These are phyloP conservation scores for Ibidorhyncha struthersii DNA, from an alignment of 2,113 vertebrate genomes.

Conservation along the genomic window DNA sequence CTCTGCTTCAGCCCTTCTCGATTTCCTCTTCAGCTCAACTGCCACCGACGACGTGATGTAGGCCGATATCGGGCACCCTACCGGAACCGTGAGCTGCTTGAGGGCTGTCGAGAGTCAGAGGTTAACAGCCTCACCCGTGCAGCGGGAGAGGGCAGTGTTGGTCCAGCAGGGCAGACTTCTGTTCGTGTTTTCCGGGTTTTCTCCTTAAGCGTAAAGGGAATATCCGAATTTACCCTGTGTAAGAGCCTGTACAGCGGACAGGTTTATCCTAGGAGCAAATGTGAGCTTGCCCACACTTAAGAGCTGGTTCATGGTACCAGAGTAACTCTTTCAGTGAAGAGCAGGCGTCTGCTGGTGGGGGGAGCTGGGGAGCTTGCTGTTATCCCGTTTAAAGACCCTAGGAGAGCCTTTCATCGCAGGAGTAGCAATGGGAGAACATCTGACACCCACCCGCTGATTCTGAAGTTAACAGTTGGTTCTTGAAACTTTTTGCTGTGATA, in stretches of 20 bases:
- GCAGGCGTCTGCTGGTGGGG: not conserved
- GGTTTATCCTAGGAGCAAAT: not conserved
- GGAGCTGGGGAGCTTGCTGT: not conserved
- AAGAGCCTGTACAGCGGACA: not conserved
- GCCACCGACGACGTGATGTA: rapidly evolving
- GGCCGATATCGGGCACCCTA: rapidly evolving
- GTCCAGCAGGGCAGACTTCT: not conserved
- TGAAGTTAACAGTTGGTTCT: not conserved
- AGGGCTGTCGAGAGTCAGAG: rapidly evolving
- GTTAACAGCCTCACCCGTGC: not conserved
- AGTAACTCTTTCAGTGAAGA: rapidly evolving
- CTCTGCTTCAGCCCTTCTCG: not conserved
- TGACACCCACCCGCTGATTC: not conserved
- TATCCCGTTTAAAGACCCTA: not conserved
- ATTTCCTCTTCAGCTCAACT: rapidly evolving
- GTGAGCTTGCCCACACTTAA: not conserved
- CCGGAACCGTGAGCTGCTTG: rapidly evolving
- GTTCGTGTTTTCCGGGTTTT: rapidly evolving
- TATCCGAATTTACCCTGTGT: not conserved
- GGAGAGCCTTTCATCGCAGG: not conserved
- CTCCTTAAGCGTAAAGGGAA: not conserved
- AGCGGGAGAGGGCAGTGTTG: conserved; percentile 22
- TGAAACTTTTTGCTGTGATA: not conserved
- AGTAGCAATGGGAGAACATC: not conserved
- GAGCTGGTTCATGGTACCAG: not conserved